phyloP scores from a whole-genome alignment of 2,888 invertebrate species.

The Notocelia uddmanniana region DNA sequence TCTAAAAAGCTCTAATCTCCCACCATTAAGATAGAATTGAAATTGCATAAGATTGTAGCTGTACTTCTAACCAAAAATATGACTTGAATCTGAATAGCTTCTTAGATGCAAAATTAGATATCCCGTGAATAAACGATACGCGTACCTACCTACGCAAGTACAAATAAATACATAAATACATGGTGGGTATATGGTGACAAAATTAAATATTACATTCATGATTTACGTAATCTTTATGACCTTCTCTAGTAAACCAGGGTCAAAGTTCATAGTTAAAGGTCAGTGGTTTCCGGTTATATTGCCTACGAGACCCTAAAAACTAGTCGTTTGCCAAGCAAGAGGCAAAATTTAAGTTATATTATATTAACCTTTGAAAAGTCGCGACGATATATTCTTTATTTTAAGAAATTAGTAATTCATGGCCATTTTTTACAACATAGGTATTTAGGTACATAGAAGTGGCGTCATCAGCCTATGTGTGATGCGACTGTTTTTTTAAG shows the following conservation, averaged over 20 bases:
- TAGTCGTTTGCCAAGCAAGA: constrained; percentile 66
- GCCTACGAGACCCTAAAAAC: constrained; percentile 58
- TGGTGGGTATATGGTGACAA: constrained; percentile 6
- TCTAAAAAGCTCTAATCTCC: no score
- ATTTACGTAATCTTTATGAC: constrained; percentile 11
- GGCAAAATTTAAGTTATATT: constrained; percentile 73
- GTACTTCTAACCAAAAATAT: no score
- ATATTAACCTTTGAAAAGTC: constrained; percentile 74
- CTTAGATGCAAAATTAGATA: background rate
- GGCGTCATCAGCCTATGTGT: constrained; percentile 42
- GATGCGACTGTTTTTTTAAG: constrained; percentile 45
- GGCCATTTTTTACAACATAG: constrained; percentile 58
- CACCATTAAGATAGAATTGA: no score
- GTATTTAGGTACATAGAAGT: constrained; percentile 38
- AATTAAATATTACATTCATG: constrained; percentile 17
- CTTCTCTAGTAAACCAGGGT: constrained; percentile 27
- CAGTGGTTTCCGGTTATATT: constrained; percentile 50
- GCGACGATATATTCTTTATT: constrained; percentile 71
- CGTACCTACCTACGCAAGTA: background rate
- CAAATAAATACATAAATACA: no score
- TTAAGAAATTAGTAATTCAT: constrained; percentile 79
- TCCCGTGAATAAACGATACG: background rate
- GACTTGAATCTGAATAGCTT: background rate
- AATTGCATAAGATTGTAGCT: no score
- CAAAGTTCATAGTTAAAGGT: constrained; percentile 49